Evolutionary conservation across 2,797 vertebrate genomes (phyloP).

Genomic region (Bradypodion pumilum): DNA sequence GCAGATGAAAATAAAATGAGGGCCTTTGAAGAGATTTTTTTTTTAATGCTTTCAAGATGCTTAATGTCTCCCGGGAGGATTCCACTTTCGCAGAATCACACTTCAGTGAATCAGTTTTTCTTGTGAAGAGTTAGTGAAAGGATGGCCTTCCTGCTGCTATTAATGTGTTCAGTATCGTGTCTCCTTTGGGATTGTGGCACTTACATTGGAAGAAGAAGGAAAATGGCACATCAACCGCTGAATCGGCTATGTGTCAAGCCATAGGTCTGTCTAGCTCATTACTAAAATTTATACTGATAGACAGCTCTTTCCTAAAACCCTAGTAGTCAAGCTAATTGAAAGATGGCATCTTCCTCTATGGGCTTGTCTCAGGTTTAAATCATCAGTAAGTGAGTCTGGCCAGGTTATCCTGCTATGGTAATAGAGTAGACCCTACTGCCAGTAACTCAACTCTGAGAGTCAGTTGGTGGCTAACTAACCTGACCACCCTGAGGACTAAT

Average conservation of each 20-base stretch:
- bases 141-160: conserved; percentile 36
- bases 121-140: conserved; percentile 19
- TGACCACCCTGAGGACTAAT: too few relatives aligned
- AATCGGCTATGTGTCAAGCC: not conserved
- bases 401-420: too few relatives aligned
- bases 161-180: conserved; percentile 24
- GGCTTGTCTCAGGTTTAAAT: too few relatives aligned
- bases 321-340: not conserved
- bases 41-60: conserved; percentile 24
- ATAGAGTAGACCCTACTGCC: too few relatives aligned
- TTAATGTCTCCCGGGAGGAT: conserved; percentile 30
- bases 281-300: too few relatives aligned
- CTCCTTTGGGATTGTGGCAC: not conserved
- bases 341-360: not conserved
- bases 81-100: conserved; percentile 19
- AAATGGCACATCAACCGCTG: not conserved
- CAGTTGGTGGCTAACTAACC: too few relatives aligned
- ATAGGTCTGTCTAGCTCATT: not conserved
- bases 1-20: not conserved
- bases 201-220: not conserved
- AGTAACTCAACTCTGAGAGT: too few relatives aligned
- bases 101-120: conserved; percentile 42
- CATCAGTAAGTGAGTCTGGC: too few relatives aligned
- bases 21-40: conserved; percentile 29
- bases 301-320: not conserved